phyloP scores from a whole-genome alignment of 2,888 invertebrate species.

The Drosophila paucipuncta region DNA sequence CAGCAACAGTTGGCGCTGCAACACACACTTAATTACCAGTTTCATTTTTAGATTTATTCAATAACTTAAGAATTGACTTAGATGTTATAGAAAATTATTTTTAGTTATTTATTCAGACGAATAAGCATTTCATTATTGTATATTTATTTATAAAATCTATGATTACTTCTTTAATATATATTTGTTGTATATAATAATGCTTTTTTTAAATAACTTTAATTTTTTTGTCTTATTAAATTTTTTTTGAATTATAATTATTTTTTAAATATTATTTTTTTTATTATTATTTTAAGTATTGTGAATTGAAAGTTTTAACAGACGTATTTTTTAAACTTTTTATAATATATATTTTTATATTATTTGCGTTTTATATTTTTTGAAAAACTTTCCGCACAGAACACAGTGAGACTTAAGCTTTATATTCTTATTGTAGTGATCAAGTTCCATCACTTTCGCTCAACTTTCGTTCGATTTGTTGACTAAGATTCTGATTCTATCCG shows the following conservation, averaged over 20 bases:
- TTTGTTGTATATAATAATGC: background rate
- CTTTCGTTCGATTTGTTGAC: slow-evolving; percentile 14
- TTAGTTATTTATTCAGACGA: background rate
- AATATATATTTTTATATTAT: background rate
- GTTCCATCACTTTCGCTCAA: slow-evolving; percentile 19
- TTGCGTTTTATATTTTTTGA: background rate
- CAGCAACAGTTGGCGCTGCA: slow-evolving; percentile 22
- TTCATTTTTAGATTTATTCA: slow-evolving; percentile 24
- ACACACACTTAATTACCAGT: slow-evolving; percentile 9
- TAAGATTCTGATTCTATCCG: slow-evolving; percentile 42
- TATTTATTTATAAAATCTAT: background rate
- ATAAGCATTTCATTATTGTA: background rate
- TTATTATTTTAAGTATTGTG: background rate
- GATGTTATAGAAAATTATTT: background rate
- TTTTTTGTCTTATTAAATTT: background rate
- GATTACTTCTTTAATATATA: background rate
- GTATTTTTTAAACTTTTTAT: background rate
- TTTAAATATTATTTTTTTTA: background rate
- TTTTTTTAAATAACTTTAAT: background rate
- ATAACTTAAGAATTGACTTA: slow-evolving; percentile 2
- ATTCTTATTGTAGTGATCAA: background rate
- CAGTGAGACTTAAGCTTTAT: background rate
- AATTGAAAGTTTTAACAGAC: background rate
- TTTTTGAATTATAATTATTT: background rate
- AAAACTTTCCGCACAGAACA: background rate